Evolutionary conservation across 2,888 invertebrate species (phyloP), one percentile per base, ranked within the genome.

Genomic region (Lochmaea crataegi): DNA sequence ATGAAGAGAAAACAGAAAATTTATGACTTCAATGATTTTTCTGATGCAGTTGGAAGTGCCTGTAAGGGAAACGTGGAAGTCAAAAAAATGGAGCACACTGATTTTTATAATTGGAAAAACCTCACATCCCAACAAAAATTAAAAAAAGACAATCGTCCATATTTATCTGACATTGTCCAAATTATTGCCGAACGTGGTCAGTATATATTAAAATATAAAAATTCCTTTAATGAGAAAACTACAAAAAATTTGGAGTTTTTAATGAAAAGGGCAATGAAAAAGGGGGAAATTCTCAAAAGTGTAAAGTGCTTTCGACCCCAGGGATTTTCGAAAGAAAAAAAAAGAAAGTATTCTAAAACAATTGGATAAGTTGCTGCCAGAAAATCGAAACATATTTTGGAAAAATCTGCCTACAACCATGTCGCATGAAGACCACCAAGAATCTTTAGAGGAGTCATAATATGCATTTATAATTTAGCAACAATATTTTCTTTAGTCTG

Each of bases 21-120:
- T 11, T 69, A 69, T 22, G 65, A 72, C 48, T 75, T 72, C 61
- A 45, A 72, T 53, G 72, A 75, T 48, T 75, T 72, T 32, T 70
- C 65, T 51, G 70, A 69, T 32, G 72, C 64, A 10, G 70, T 75
- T 58, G 69, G 68, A 45, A 51, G 67, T 53, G 67, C 68, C n/a
- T 67, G 71, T 65, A 71, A 72, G 65, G 48, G 51, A 48, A 71
- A 66, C 53, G 57, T 64, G 38, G 53, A 75, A 60, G 72, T 75
- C 16, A 68, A 69, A 61, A 65, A 45, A 61, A 74, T 71, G 65
- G 7, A 56, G 32, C 22, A 51, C 64, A 63, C 63, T 58, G 71
- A 71, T 48, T 72, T 75, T 65, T 72, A 42, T 41, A 14, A 68
- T 26, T 69, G 72, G 66, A 68, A 75, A 66, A 53, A 75, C 57